Conservation (phyloP, 2,888 invertebrate species). For the Peribatodes rhomboidaria region DNA sequence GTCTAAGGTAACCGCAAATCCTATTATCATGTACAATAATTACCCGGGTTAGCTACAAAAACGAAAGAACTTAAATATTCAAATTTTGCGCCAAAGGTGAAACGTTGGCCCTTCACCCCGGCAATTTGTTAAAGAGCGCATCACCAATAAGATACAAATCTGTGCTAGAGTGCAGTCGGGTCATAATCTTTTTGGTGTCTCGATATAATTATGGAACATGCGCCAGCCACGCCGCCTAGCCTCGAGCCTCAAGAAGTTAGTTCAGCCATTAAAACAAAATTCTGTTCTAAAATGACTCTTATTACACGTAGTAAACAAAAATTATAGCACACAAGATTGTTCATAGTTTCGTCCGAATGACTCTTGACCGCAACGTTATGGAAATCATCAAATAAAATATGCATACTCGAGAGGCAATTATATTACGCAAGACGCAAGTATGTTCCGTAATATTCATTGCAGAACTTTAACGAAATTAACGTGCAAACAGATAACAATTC, state of each 20-base stretch:
- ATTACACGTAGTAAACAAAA: neutral
- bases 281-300: neutral
- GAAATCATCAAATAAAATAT: constrained; percentile 28
- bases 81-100: no score
- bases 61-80: no score
- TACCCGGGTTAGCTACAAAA: no score
- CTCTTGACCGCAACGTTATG: constrained; percentile 16
- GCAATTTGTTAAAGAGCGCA: no score
- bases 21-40: no score
- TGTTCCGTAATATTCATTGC: constrained; percentile 31
- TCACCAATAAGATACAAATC: no score
- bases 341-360: neutral
- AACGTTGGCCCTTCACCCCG: no score
- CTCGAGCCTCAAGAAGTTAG: neutral
- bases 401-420: constrained; percentile 22
- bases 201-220: neutral
- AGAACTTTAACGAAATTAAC: constrained; percentile 26
- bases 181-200: neutral
- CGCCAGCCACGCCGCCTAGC: neutral
- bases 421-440: constrained; percentile 22
- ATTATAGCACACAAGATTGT: neutral
- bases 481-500: constrained; percentile 29
- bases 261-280: neutral
- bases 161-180: neutral
- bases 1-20: no score